phyloP scores from a whole-genome alignment of 2,888 invertebrate species.

The Argyresthia goedartella region DNA sequence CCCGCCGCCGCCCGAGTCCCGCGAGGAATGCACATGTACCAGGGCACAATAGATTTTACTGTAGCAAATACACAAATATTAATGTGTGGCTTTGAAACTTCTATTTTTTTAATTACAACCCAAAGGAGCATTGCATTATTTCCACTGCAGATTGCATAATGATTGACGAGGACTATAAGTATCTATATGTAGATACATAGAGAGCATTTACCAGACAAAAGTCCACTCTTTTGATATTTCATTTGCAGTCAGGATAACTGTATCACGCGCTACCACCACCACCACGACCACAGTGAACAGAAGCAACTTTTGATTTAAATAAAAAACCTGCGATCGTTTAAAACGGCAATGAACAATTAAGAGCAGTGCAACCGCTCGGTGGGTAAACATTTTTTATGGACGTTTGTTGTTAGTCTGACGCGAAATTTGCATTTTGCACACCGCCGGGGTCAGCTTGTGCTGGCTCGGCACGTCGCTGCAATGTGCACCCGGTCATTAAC shows the following conservation, averaged over 20 bases:
- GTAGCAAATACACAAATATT: too few relatives aligned
- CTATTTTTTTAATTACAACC: too few relatives aligned
- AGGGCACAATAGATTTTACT: too few relatives aligned
- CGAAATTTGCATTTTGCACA: constrained; percentile 17
- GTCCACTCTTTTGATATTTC: too few relatives aligned
- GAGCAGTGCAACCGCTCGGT: constrained; percentile 34
- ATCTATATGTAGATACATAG: too few relatives aligned
- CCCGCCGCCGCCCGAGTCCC: too few relatives aligned
- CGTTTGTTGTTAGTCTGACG: constrained; percentile 21
- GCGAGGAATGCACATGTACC: too few relatives aligned
- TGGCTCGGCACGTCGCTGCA: constrained; percentile 38
- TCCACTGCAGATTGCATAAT: too few relatives aligned
- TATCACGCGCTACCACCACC: not conserved
- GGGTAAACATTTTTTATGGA: constrained; percentile 45
- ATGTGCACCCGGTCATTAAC: constrained; percentile 43
- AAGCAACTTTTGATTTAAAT: not conserved
- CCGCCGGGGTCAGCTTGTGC: constrained; percentile 14
- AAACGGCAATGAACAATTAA: constrained; percentile 38
- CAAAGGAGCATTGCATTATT: too few relatives aligned
- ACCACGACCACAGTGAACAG: not conserved
- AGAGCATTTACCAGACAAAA: too few relatives aligned
- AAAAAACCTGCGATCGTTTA: constrained; percentile 4
- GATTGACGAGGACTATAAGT: too few relatives aligned
- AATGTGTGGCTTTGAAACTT: too few relatives aligned
- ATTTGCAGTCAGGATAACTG: not conserved